Evolutionary conservation across 2,888 invertebrate species (phyloP), one percentile per base, ranked within the genome.

Genomic region (Trichacis sp.): DNA sequence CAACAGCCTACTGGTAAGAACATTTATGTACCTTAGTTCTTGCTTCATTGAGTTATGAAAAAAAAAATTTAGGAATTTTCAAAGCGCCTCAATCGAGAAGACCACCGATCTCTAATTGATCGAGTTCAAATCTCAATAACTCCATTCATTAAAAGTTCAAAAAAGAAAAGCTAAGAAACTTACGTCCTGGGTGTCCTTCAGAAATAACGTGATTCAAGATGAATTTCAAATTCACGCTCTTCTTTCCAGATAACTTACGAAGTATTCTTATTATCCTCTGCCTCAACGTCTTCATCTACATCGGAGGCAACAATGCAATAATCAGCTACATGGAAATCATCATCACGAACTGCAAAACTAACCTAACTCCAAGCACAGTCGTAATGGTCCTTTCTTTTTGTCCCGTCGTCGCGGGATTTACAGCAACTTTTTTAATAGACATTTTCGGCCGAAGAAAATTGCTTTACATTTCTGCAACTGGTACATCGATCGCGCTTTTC

Each of bases 211-310:
- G n/a, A n/a, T n/a, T n/a, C n/a, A n/a, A n/a, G n/a, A n/a, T n/a
- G n/a, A n/a, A n/a, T n/a, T 24, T 24, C 24, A n/a, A 42, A 42
- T 42, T 3, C 2, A 15, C 11, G 5, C 19, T 11, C 11, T 30
- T 19, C 9, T 36, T 38, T 64, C 33, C 67, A 79, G 80, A 79
- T 2, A 84, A 87, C 58, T 79, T 85, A 5, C 83, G 78, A 19
- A 85, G 85, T 1, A 79, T 85, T 52, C 74, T 86, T 0, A 73
- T 85, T 4, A 81, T 85, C 38, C 82, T 81, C 9, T 74, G 80
- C 0, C 77, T 89, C n/a, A 87, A 87, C 81, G 60, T 86, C 1
- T 87, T 88, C 62, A 85, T 87, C 53, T 88, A 88, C 69, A 80
- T 86, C 11, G 82, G 81, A 20, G 86, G 86, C 1, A 82, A 83